Evolutionary conservation across 2,797 vertebrate genomes (phyloP).

Genomic region (Ibycter americanus): DNA sequence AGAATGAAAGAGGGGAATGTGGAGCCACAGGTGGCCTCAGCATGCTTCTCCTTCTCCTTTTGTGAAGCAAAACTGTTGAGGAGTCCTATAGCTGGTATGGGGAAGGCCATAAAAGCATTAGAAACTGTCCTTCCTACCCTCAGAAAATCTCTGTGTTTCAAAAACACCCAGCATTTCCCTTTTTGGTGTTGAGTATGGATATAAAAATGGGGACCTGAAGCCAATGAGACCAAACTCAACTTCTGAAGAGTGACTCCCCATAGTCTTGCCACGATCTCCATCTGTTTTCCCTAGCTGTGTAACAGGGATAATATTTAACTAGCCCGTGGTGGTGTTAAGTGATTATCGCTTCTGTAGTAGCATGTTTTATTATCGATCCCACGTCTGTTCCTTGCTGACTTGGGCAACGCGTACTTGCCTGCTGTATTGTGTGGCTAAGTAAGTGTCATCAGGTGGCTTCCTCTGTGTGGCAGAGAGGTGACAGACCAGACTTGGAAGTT

Average conservation of each 20-base stretch:
- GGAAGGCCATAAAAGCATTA: background rate
- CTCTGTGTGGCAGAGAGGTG: background rate
- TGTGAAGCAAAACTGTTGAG: background rate
- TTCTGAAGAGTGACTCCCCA: rapidly evolving
- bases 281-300: background rate
- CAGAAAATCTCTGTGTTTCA: background rate
- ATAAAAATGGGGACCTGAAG: background rate
- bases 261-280: rapidly evolving
- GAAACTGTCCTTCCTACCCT: background rate
- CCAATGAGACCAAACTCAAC: background rate
- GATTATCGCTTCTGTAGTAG: background rate
- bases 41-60: background rate
- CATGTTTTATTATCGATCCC: background rate
- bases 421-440: background rate
- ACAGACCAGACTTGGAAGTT: background rate
- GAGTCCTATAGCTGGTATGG: background rate
- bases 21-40: background rate
- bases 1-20: background rate
- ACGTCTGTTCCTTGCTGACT: background rate
- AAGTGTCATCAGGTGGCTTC: background rate
- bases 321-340: background rate
- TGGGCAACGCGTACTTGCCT: background rate
- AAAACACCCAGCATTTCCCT: background rate
- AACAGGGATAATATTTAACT: slow-evolving; percentile 15
- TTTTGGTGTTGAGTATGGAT: background rate